These are phyloP conservation scores for Microplitis demolitor DNA, from an alignment of 1,140 invertebrate species.

Conservation along the genomic window DNA sequence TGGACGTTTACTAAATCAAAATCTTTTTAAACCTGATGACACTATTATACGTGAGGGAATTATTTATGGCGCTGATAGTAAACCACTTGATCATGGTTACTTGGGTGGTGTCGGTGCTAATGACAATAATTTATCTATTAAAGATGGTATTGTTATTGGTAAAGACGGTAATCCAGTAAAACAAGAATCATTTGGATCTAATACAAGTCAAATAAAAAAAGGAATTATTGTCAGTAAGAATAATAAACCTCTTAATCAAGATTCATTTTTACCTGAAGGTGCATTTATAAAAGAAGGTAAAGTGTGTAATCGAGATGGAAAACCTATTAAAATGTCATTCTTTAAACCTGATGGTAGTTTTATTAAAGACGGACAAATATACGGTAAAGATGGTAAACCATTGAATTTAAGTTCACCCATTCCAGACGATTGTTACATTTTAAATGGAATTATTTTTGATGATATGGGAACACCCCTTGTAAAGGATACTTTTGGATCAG, in stretches of 20 bases:
- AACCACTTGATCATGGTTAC: conserved; percentile 39
- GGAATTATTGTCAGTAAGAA: conserved; percentile 49
- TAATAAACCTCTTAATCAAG: conserved; percentile 51
- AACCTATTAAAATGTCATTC: conserved; percentile 49
- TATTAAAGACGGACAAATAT: conserved; percentile 52
- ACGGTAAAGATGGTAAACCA: conserved; percentile 50
- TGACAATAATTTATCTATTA: conserved; percentile 43
- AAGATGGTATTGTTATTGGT: conserved; percentile 48
- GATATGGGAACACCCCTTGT: conserved; percentile 44
- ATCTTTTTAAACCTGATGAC: conserved; percentile 52
- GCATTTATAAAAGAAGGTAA: conserved; percentile 52
- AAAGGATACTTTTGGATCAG: conserved; percentile 51
- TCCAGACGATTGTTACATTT: conserved; percentile 49
- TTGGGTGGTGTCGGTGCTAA: conserved; percentile 34
- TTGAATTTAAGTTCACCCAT: conserved; percentile 47
- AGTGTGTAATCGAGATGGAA: conserved; percentile 49
- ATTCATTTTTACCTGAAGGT: conserved; percentile 53
- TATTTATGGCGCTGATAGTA: conserved; percentile 40
- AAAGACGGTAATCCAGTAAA: conserved; percentile 55
- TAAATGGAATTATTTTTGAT: conserved; percentile 53
- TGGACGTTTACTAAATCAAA: conserved; percentile 47
- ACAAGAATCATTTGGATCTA: conserved; percentile 52
- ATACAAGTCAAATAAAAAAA: conserved; percentile 52
- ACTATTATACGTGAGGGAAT: conserved; percentile 51
- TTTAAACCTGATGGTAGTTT: conserved; percentile 56